Base-by-base conservation (phyloP, 2,797 vertebrate species). In the Saxicola maurus region DNA sequence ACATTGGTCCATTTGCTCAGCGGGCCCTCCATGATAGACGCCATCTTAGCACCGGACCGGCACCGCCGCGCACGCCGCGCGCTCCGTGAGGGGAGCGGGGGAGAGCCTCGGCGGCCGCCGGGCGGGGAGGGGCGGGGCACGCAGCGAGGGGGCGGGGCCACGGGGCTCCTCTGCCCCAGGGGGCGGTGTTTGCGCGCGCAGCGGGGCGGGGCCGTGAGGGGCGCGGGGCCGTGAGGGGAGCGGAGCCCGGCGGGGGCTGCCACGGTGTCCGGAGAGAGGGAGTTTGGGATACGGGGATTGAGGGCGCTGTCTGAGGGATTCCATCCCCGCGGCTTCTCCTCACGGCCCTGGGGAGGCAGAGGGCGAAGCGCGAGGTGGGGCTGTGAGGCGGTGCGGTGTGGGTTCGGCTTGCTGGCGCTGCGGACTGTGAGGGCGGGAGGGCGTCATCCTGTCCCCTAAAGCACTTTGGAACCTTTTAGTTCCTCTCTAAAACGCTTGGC, bases 1-100 rank as follows among this genome's bases (percentile, higher is more conserved):
- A 99, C 98, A 96, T 99, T 99, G 94, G 99, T 99, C 99, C 99
- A 99, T 97, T 99, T 99, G 97, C 99, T 99, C 73, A 99, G 98
- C 97, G 99, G 99, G 83, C 99, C 99, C 91, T 99, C 99, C 98
- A 99, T 98, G 97, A 99, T 98, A 87, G 98, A 99, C 98, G 99
- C 99, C 99, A 99, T 99, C 97, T 99, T 99, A 95, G 94, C 95
- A 94, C 96, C 91, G 95, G 96, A 95, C 87, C 96, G 95, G 97
- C 95, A 96, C 97, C 96, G 89, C 93, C 93, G 87, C 94, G 94
- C 76, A 86, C 96, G 86, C 93, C 93, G 87, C 94, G 95, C 73
- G 68, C 42, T 56, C 75, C 75, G 90, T 62, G 82, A 85, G 73
- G 74, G 64, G 59, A 91, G 73, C 42, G 9, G 42, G 64, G 52